phyloP scores from a whole-genome alignment of 92 coral and sea anemone genomes.

The Metridium senile region DNA sequence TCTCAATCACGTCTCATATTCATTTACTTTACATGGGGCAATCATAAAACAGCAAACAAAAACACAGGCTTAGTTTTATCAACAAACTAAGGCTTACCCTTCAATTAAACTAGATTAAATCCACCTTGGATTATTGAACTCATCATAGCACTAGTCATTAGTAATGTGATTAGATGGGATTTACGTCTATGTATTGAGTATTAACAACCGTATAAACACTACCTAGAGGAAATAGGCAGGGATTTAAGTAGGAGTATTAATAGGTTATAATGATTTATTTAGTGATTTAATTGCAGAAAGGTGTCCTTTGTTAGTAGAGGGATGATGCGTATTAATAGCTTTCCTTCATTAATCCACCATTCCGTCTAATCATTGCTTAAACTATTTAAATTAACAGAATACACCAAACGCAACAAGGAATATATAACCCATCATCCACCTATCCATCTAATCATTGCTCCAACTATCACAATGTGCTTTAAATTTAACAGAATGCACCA shows the following conservation, averaged over 20 bases:
- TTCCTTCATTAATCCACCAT: not conserved
- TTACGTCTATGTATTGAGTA: constrained; percentile 27
- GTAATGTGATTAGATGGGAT: constrained; percentile 5
- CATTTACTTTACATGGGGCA: constrained; percentile 10
- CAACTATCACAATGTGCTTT: too few species aligned
- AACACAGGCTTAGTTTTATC: constrained; percentile 14
- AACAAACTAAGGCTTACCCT: constrained; percentile 29
- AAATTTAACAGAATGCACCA: too few species aligned
- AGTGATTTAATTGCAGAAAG: not conserved
- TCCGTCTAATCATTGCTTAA: too few species aligned
- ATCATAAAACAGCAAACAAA: constrained; percentile 16
- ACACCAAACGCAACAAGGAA: too few species aligned
- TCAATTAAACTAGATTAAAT: constrained; percentile 47
- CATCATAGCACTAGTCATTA: not conserved
- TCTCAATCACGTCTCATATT: constrained; percentile 27
- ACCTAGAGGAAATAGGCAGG: constrained; percentile 12
- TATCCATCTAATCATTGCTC: too few species aligned
- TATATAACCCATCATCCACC: too few species aligned
- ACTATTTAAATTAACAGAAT: too few species aligned
- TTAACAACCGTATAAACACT: constrained; percentile 19
- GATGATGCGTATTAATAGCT: not conserved
- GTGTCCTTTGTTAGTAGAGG: not conserved
- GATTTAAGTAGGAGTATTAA: constrained; percentile 37
- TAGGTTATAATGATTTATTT: constrained; percentile 31
- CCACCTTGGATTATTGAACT: not conserved